Evolutionary conservation across 2,797 vertebrate species (phyloP).

Genomic region (Acestrorhynchus altus): DNA sequence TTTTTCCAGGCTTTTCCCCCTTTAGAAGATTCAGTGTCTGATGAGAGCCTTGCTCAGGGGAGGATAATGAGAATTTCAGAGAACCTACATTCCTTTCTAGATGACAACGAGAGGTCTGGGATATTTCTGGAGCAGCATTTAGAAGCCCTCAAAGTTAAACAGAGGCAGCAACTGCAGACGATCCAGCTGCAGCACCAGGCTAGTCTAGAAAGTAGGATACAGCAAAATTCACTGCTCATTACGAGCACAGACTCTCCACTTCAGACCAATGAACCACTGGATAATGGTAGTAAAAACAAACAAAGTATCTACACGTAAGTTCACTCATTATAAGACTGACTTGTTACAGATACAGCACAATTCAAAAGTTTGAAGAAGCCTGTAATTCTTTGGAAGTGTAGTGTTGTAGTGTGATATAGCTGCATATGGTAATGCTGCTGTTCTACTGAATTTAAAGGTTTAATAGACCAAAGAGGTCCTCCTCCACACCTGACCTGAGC

Average conservation of each 20-base stretch:
- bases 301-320: constrained; percentile 36
- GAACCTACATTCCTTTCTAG: constrained; percentile 68
- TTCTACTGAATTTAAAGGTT: constrained; percentile 60
- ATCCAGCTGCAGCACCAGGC: constrained; percentile 64
- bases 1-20: constrained; percentile 60
- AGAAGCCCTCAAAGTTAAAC: constrained; percentile 67
- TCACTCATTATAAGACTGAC: neutral
- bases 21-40: constrained; percentile 61
- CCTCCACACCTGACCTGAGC: constrained; percentile 72
- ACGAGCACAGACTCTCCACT: constrained; percentile 48
- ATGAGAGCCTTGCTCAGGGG: constrained; percentile 29
- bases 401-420: neutral
- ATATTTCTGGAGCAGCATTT: constrained; percentile 66
- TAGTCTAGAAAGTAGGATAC: constrained; percentile 73
- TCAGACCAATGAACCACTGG: constrained; percentile 61
- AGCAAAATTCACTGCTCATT: constrained; percentile 69
- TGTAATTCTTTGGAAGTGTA: no score
- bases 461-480: constrained; percentile 72
- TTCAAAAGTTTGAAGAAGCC: neutral
- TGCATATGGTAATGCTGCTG: neutral
- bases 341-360: neutral
- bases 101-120: constrained; percentile 62
- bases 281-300: constrained; percentile 61
- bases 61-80: constrained; percentile 45
- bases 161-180: constrained; percentile 73